Conservation (phyloP, 2,113 vertebrate genomes). For the Heterocephalus glaber region DNA sequence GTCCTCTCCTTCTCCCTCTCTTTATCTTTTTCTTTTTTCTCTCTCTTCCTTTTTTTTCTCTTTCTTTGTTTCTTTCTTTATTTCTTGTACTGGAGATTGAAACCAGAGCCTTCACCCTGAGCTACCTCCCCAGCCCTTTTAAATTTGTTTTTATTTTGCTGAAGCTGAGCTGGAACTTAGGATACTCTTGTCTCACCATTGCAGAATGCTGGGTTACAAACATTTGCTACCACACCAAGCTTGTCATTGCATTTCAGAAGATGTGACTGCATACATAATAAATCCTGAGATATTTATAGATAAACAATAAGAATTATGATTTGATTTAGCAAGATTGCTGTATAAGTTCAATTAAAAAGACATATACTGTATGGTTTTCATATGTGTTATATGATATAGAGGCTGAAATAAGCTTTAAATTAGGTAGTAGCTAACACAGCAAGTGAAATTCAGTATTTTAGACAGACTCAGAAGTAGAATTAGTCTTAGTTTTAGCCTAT, state of each 20-base stretch:
- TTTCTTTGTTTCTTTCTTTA: fast-evolving
- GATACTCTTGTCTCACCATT: background rate
- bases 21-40: no score
- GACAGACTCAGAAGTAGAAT: background rate
- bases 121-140: background rate
- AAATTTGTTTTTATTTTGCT: background rate
- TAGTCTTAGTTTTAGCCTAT: background rate
- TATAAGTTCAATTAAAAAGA: background rate
- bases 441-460: background rate
- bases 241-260: background rate
- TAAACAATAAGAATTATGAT: constrained; percentile 27
- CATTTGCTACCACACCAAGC: background rate
- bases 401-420: background rate
- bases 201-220: background rate
- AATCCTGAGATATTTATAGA: background rate
- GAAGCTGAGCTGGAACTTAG: background rate
- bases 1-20: no score
- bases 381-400: background rate
- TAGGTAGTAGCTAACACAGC: background rate
- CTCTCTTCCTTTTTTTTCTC: background rate
- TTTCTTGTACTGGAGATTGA: background rate
- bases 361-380: background rate
- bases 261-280: background rate
- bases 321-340: background rate
- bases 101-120: background rate